Conservation (phyloP, 2,888 invertebrate genomes). For the Rotaria socialis region DNA sequence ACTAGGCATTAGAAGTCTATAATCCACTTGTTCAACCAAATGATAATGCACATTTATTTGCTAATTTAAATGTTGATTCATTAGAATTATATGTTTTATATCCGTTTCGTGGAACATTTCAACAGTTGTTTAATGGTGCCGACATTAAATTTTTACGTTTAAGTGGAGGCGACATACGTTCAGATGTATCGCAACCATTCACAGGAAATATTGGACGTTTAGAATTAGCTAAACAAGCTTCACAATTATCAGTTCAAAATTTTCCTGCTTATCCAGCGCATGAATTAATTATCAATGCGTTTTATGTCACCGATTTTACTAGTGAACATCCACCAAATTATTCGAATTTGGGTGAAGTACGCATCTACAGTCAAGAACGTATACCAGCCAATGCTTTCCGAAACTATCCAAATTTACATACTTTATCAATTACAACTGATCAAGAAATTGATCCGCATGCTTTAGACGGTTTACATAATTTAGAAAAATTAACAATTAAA, state of each 20-base stretch:
- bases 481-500: conserved; percentile 31
- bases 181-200: conserved; percentile 19
- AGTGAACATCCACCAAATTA: conserved; percentile 17
- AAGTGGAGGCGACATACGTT: conserved; percentile 1
- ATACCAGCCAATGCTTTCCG: conserved; percentile 31
- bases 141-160: conserved; percentile 27
- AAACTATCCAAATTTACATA: conserved; percentile 13
- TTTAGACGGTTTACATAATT: conserved; percentile 16
- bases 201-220: conserved; percentile 23
- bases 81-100: conserved; percentile 14
- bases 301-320: neutral
- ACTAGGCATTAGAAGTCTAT: neutral
- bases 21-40: neutral
- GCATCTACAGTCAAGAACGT: neutral
- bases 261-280: conserved; percentile 27
- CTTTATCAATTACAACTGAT: neutral
- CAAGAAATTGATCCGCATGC: conserved; percentile 29
- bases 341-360: neutral
- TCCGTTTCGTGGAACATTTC: conserved; percentile 32
- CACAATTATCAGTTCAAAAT: neutral
- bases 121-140: conserved; percentile 13
- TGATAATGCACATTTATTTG: conserved; percentile 30
- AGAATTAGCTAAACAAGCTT: conserved; percentile 26
- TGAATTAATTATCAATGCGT: neutral
- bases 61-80: conserved; percentile 33